phyloP scores from a whole-genome alignment of 2,888 invertebrate species.

The Drosophila neutralis region DNA sequence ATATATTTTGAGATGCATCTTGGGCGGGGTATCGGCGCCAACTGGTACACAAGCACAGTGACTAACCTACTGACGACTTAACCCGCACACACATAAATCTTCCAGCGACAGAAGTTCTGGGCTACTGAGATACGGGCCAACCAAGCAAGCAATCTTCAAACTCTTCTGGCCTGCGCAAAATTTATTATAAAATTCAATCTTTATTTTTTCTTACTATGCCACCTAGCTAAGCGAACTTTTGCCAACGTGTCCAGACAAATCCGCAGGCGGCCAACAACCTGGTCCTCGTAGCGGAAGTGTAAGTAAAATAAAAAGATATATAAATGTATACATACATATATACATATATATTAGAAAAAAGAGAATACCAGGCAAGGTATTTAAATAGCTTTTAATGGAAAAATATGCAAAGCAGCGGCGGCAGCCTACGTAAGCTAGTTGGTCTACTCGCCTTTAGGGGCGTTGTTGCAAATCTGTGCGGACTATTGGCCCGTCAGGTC shows the following conservation, averaged over 20 bases:
- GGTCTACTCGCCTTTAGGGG: constrained; percentile 21
- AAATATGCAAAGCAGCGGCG: constrained; percentile 74
- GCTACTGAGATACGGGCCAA: constrained; percentile 36
- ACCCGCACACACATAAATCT: constrained; percentile 69
- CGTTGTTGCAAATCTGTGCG: constrained; percentile 67
- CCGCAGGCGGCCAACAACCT: constrained; percentile 38
- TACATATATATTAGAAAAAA: constrained; percentile 25
- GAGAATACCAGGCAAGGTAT: constrained; percentile 63
- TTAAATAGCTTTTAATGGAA: constrained; percentile 79
- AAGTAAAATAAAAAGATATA: constrained; percentile 27
- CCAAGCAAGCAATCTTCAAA: constrained; percentile 48
- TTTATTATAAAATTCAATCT: constrained; percentile 78
- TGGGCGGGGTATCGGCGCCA: not conserved
- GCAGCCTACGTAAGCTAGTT: constrained; percentile 59
- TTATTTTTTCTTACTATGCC: constrained; percentile 21
- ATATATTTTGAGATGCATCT: constrained; percentile 7
- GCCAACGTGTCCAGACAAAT: constrained; percentile 58
- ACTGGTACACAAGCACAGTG: constrained; percentile 18
- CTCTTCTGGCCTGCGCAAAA: constrained; percentile 58
- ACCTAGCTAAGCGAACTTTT: constrained; percentile 50
- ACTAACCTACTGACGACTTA: constrained; percentile 70
- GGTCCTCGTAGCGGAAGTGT: constrained; percentile 27
- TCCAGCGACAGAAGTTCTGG: constrained; percentile 42
- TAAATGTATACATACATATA: constrained; percentile 10
- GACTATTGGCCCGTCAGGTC: constrained; percentile 59